A percentile compares a stretch with the other conserved stretches of the same genome.
These are phyloP conservation scores for Morinoia aosen DNA, from an alignment of 2,888 invertebrate genomes.

Conservation along the genomic window DNA sequence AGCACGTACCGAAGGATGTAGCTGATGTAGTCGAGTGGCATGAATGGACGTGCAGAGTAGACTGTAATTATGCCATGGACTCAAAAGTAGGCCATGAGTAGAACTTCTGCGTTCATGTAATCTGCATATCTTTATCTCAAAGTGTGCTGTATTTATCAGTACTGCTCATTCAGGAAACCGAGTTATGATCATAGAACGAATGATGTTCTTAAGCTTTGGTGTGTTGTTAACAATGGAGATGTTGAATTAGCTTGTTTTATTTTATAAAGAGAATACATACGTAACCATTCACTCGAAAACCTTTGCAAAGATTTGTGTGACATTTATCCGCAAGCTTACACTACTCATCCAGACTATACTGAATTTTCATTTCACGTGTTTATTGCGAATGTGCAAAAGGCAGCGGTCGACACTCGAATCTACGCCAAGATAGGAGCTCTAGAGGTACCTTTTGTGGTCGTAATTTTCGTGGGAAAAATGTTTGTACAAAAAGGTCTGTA, in stretches of 20 bases:
- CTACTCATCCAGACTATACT: background rate
- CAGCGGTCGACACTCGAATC: too few relatives aligned
- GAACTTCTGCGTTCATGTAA: too few relatives aligned
- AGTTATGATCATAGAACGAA: too few relatives aligned
- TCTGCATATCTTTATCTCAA: too few relatives aligned
- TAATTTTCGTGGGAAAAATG: background rate
- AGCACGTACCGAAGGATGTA: background rate
- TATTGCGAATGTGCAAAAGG: background rate
- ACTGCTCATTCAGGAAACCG: too few relatives aligned
- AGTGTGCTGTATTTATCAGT: too few relatives aligned
- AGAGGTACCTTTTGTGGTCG: background rate
- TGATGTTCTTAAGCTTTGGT: too few relatives aligned
- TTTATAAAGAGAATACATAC: background rate
- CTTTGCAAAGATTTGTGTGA: background rate
- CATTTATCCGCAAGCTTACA: background rate
- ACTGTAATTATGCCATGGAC: background rate
- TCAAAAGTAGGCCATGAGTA: background rate
- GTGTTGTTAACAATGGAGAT: too few relatives aligned
- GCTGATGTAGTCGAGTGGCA: background rate
- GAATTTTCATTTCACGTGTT: background rate
- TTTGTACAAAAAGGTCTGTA: background rate
- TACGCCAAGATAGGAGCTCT: background rate
- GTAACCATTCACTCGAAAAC: background rate
- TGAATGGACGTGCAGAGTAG: background rate
- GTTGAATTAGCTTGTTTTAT: too few relatives aligned